Evolutionary conservation across 1,140 invertebrate species (phyloP).

Genomic region (Macrosteles quadrilineatus): DNA sequence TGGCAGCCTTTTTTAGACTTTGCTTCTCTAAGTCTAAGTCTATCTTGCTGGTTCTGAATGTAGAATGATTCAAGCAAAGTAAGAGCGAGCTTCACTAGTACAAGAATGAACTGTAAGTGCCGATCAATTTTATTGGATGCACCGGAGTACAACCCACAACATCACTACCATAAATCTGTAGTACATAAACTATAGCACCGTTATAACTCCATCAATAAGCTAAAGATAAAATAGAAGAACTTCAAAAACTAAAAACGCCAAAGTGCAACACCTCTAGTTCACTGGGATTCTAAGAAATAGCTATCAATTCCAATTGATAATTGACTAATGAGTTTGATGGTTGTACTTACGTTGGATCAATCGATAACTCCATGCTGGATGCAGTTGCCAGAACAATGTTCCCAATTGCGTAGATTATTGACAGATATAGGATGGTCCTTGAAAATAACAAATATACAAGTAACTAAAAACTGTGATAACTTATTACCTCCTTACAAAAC

Average conservation of each 20-base stretch:
- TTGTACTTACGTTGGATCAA: slow-evolving; percentile 31
- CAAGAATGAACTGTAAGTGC: not conserved
- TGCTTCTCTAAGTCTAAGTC: not conserved
- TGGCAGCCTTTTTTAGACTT: not conserved
- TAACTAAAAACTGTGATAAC: no score
- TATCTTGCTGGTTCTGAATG: not conserved
- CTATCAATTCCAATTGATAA: no score
- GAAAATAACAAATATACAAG: slow-evolving; percentile 38
- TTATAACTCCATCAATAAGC: no score
- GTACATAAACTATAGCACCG: no score
- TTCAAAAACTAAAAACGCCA: no score
- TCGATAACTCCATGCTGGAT: slow-evolving; percentile 48
- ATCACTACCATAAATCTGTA: no score
- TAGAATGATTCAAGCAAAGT: no score
- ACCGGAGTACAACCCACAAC: not conserved
- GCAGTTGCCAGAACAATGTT: slow-evolving; percentile 75
- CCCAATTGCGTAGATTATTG: slow-evolving; percentile 83
- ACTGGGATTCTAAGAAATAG: no score
- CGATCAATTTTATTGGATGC: not conserved
- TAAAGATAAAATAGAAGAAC: no score
- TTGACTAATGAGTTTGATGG: no score
- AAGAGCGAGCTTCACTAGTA: not conserved
- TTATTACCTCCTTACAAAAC: no score
- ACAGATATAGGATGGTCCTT: slow-evolving; percentile 83
- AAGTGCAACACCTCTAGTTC: no score